phyloP scores from a whole-genome alignment of 2,888 invertebrate species.

The Pachycephus smyrnensis region DNA sequence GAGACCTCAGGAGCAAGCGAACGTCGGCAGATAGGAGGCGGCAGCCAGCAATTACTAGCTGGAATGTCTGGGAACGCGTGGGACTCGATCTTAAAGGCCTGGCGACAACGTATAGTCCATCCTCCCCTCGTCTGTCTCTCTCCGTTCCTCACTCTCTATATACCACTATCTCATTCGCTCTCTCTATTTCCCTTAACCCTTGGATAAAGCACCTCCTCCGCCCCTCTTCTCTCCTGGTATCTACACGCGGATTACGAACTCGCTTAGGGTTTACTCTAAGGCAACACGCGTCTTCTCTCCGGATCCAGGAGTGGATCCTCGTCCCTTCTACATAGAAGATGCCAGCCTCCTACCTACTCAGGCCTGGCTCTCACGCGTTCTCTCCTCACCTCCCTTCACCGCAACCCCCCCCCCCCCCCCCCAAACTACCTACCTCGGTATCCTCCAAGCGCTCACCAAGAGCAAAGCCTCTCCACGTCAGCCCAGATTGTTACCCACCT shows the following conservation, averaged over 20 bases:
- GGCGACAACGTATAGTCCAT: slow-evolving; percentile 11
- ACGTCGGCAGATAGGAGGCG: slow-evolving; percentile 54
- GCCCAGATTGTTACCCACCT: neutral
- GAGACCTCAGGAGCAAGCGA: slow-evolving; percentile 42
- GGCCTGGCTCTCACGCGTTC: neutral
- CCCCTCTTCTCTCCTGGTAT: slow-evolving; percentile 8
- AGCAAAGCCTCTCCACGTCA: neutral
- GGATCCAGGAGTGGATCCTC: neutral
- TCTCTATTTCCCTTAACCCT: slow-evolving; percentile 5
- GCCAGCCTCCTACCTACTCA: neutral
- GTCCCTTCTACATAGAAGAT: neutral
- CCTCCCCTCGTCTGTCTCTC: slow-evolving; percentile 11
- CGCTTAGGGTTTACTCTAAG: neutral
- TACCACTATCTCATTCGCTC: neutral
- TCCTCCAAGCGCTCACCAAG: neutral
- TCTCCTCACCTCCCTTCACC: neutral
- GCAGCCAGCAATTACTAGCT: slow-evolving; percentile 62
- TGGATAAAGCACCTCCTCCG: slow-evolving; percentile 1
- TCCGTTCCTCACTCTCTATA: neutral
- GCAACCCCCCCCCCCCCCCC: too few species aligned
- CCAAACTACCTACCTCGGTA: neutral
- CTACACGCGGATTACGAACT: neutral
- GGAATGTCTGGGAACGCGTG: slow-evolving; percentile 64
- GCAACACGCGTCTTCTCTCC: neutral
- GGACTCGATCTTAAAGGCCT: slow-evolving; percentile 58